Evolutionary conservation across 2,888 invertebrate species (phyloP), one percentile per base, ranked within the genome.

Genomic region (Orchesella flavescens): DNA sequence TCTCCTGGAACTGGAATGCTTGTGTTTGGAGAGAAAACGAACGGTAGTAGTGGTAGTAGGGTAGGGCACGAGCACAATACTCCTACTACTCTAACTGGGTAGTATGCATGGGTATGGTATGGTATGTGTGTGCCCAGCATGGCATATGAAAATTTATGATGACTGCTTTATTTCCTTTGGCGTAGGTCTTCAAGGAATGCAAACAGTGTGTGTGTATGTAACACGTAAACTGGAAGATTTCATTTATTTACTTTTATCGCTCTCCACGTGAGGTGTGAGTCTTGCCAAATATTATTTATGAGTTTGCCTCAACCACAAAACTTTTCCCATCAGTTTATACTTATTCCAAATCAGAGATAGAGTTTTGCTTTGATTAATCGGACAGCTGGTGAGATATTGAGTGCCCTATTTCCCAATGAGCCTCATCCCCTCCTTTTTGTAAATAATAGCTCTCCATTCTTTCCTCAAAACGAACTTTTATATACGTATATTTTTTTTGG

Each of bases 81-180:
- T n/a, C n/a, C n/a, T n/a, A n/a, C n/a, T n/a, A n/a, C n/a, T n/a
- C n/a, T n/a, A n/a, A n/a, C n/a, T n/a, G 21, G 5, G 61, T 21
- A 21, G 23, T 23, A 65, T 44, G 23, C 19, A 10, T 66, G 1
- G 44, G 44, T 66, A 44, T n/a, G 13, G 44, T 13, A 19, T 5
- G 13, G 34, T 15, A 69, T 69, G n/a, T 21, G n/a, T 21, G 24
- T 21, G 49, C 63, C 24, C 69, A 71, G 73, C 49, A 74, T 74
- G 74, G 68, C 57, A 74, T 72, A 76, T 71, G 82, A 76, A 82
- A 76, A 82, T 82, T 82, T 82, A 82, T 82, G 72, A 55, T 49
- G 72, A 46, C 76, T 82, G 65, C 68, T 82, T 76, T 76, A 72
- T 82, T 55, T 82, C 75, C 75, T 43, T 66, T 12, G 15, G 68